Evolutionary conservation across 2,797 vertebrate genomes (phyloP).

Genomic region (Xiphophorus birchmanni): DNA sequence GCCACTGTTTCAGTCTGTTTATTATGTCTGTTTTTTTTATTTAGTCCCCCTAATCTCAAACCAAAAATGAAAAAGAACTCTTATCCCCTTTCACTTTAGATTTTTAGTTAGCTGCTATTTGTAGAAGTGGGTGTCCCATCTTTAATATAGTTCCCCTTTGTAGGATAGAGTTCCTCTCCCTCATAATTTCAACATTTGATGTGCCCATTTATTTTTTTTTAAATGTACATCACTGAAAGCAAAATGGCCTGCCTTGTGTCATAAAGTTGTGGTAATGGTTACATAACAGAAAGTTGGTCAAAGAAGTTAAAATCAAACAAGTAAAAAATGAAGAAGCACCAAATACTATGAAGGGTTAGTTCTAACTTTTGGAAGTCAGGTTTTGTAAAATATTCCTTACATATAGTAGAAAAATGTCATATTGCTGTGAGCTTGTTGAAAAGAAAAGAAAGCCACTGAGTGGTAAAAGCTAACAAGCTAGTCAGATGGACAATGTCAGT

Average conservation of each 20-base stretch:
- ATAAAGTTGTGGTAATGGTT: not conserved
- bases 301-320: not conserved
- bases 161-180: not conserved
- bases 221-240: too few species aligned
- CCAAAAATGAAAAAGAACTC: too few species aligned
- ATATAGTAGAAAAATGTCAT: not conserved
- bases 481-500: not conserved
- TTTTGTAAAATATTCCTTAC: not conserved
- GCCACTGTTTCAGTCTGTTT: too few species aligned
- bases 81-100: too few species aligned
- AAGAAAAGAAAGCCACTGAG: not conserved
- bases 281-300: not conserved
- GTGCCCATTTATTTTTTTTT: not conserved
- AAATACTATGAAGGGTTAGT: not conserved
- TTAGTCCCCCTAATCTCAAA: too few species aligned
- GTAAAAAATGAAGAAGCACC: not conserved
- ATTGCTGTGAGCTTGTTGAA: not conserved
- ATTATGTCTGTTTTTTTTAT: too few species aligned
- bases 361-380: not conserved
- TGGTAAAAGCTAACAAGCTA: not conserved
- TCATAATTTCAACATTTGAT: not conserved
- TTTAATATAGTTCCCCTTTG: not conserved
- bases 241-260: too few species aligned
- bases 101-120: not conserved
- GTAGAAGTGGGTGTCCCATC: not conserved